Evolutionary conservation across 2,113 vertebrate genomes (phyloP).

Genomic region (Geococcyx californianus): DNA sequence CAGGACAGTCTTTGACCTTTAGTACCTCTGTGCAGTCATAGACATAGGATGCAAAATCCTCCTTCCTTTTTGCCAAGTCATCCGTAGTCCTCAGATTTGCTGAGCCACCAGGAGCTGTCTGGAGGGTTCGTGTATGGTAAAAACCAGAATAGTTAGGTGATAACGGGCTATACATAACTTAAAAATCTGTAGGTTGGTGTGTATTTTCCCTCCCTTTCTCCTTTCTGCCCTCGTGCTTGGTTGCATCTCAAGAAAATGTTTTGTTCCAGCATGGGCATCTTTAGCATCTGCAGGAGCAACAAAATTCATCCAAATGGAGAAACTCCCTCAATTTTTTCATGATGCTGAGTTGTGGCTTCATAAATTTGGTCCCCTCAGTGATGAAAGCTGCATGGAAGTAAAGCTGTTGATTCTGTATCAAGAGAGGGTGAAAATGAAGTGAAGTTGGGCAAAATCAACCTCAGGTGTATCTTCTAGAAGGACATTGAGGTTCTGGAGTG

Average conservation of each 20-base stretch:
- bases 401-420: neutral
- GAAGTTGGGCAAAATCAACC: neutral
- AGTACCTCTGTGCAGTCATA: neutral
- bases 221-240: neutral
- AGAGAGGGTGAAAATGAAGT: neutral
- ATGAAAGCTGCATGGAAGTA: neutral
- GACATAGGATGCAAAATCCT: neutral
- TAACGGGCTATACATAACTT: accelerated
- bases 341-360: neutral
- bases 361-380: neutral
- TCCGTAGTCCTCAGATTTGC: neutral
- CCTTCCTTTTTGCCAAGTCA: neutral
- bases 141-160: accelerated
- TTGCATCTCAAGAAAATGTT: neutral
- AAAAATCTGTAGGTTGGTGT: neutral
- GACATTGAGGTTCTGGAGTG: no score
- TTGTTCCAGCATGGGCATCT: accelerated
- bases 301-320: neutral
- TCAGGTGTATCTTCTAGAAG: neutral
- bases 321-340: neutral
- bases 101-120: neutral
- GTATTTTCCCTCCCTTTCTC: neutral
- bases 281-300: neutral
- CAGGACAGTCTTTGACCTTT: neutral
- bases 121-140: neutral